phyloP scores from a whole-genome alignment of 2,797 vertebrate genomes.

The Hippoglossus hippoglossus region DNA sequence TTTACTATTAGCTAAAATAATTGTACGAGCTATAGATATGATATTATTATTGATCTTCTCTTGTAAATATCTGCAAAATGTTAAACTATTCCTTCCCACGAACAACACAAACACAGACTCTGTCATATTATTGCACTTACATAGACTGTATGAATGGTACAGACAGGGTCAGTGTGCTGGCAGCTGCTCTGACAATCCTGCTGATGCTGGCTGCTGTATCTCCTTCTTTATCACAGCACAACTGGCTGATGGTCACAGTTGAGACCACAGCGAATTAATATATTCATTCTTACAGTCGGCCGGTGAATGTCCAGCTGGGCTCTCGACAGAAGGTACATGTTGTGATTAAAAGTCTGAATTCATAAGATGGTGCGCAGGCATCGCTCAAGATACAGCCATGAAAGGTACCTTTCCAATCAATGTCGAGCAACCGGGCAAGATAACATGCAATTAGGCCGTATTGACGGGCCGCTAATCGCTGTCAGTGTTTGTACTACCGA shows the following conservation, averaged over 20 bases:
- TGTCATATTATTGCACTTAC: background rate
- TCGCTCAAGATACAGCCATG: slow-evolving; percentile 38
- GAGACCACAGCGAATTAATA: slow-evolving; percentile 8
- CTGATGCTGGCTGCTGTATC: background rate
- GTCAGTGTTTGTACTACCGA: slow-evolving; percentile 46
- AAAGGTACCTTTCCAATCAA: slow-evolving; percentile 40
- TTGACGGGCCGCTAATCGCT: slow-evolving; percentile 55
- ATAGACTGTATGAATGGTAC: background rate
- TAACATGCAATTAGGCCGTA: slow-evolving; percentile 42
- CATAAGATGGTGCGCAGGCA: slow-evolving; percentile 32
- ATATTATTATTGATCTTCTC: no score
- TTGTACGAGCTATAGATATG: no score
- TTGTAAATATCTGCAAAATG: no score
- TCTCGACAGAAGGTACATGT: slow-evolving; percentile 22
- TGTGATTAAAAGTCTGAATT: slow-evolving; percentile 38
- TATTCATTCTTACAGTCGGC: slow-evolving; percentile 8
- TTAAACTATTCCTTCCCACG: no score
- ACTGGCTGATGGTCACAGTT: background rate
- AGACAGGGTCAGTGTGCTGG: background rate
- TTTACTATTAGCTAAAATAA: no score
- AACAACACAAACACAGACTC: no score
- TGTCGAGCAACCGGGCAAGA: slow-evolving; percentile 34
- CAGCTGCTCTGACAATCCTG: background rate
- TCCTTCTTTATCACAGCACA: slow-evolving; percentile 3
- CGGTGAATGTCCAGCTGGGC: slow-evolving; percentile 9